A percentile compares a stretch with the other conserved stretches of the same genome.
Conservation (phyloP, 2,113 vertebrate species). For the Lontra canadensis region DNA sequence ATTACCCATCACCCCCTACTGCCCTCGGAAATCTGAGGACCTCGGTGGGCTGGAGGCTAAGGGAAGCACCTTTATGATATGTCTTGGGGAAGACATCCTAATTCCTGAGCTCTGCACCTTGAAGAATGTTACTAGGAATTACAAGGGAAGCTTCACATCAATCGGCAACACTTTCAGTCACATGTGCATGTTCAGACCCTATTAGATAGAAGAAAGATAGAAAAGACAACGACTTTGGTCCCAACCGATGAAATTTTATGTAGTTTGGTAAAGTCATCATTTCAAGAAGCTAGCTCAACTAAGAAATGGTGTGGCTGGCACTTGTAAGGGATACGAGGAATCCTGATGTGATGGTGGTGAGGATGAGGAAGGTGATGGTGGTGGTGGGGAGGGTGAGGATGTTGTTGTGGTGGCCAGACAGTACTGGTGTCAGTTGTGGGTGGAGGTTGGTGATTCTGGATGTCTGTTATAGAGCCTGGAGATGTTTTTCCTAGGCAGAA, state of each 20-base stretch:
- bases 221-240: neutral
- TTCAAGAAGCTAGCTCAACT: neutral
- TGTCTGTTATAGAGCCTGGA: neutral
- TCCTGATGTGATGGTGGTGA: neutral
- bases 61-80: neutral
- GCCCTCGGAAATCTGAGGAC: neutral
- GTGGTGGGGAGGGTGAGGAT: too few relatives aligned
- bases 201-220: neutral
- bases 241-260: neutral
- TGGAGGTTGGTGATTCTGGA: neutral
- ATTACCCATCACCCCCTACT: neutral
- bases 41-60: neutral
- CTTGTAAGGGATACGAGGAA: neutral
- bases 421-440: rapidly evolving
- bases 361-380: neutral
- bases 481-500: neutral
- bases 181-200: neutral
- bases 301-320: neutral
- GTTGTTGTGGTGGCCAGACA: too few relatives aligned
- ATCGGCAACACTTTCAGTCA: neutral
- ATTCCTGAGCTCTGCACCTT: neutral
- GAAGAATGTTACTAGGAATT: neutral
- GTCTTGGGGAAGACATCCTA: neutral
- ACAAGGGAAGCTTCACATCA: neutral
- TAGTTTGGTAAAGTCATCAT: neutral